Conservation (phyloP, 2,113 vertebrate species). For the Amia ocellicauda region DNA sequence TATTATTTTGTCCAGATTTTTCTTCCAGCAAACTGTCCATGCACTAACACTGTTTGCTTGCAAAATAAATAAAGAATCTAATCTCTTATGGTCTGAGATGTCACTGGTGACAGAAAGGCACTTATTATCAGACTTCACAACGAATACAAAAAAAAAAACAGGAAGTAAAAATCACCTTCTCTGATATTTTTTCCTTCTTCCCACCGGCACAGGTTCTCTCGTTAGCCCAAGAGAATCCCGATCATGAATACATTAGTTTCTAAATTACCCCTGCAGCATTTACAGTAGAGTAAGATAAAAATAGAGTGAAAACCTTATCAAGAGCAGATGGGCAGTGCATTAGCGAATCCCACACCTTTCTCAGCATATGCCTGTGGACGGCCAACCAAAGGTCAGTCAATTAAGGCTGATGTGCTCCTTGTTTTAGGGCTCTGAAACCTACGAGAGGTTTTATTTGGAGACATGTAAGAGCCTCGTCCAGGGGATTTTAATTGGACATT, state of each 20-base stretch:
- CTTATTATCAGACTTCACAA: no score
- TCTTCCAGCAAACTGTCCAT: no score
- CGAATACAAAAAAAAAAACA: no score
- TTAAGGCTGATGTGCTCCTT: slow-evolving; percentile 18
- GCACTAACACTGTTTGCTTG: no score
- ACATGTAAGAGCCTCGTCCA: background rate
- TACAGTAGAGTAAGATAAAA: slow-evolving; percentile 20
- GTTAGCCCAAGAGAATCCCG: background rate
- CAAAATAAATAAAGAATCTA: no score
- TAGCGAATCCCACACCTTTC: slow-evolving; percentile 12
- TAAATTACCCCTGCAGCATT: slow-evolving; percentile 3
- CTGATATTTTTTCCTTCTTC: no score
- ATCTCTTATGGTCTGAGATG: no score
- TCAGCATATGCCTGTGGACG: slow-evolving; percentile 15
- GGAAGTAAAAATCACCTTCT: no score
- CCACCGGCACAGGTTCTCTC: slow-evolving; percentile 1
- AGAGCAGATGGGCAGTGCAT: slow-evolving; percentile 18
- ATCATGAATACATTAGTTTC: slow-evolving; percentile 25
- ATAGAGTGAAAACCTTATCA: slow-evolving; percentile 5
- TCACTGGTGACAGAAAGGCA: no score
- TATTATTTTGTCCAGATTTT: no score
- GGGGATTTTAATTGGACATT: slow-evolving; percentile 13
- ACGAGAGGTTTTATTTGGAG: background rate
- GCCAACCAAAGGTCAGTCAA: slow-evolving; percentile 24
- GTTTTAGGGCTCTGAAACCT: slow-evolving; percentile 1